These are phyloP conservation scores for Enteromius argenteus DNA, from an alignment of 2,797 vertebrate genomes.

Conservation along the genomic window DNA sequence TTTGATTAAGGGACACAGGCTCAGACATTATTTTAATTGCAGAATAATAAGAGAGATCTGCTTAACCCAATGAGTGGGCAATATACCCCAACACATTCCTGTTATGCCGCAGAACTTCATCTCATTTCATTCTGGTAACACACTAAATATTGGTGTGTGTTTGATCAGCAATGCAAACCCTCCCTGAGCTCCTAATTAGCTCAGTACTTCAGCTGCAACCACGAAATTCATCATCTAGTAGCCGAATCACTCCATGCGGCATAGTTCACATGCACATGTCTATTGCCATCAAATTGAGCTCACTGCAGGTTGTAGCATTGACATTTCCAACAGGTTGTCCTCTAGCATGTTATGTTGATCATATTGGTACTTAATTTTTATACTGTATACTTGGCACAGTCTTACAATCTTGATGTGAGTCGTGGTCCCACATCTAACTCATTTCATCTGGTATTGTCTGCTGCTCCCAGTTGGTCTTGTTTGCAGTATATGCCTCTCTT, in stretches of 20 bases:
- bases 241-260: not conserved
- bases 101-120: constrained; percentile 50
- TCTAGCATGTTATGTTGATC: constrained; percentile 5
- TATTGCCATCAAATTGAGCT: not conserved
- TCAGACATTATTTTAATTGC: not conserved
- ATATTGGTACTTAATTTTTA: constrained; percentile 46
- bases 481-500: not conserved
- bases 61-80: not conserved
- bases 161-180: not conserved
- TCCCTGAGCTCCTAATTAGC: not conserved
- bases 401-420: constrained; percentile 15
- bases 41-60: not conserved
- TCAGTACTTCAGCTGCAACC: constrained; percentile 43
- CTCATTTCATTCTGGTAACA: constrained; percentile 35
- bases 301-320: constrained; percentile 35
- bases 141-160: constrained; percentile 42
- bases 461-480: constrained; percentile 24
- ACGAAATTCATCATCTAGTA: constrained; percentile 32
- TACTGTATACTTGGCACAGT: constrained; percentile 12
- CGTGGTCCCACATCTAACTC: not conserved
- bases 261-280: constrained; percentile 18
- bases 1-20: not conserved
- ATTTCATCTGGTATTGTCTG: constrained; percentile 4
- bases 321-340: constrained; percentile 14
- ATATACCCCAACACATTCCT: constrained; percentile 46